These are phyloP conservation scores for Gerris buenoi DNA, from an alignment of 1,140 invertebrate species.

Conservation along the genomic window DNA sequence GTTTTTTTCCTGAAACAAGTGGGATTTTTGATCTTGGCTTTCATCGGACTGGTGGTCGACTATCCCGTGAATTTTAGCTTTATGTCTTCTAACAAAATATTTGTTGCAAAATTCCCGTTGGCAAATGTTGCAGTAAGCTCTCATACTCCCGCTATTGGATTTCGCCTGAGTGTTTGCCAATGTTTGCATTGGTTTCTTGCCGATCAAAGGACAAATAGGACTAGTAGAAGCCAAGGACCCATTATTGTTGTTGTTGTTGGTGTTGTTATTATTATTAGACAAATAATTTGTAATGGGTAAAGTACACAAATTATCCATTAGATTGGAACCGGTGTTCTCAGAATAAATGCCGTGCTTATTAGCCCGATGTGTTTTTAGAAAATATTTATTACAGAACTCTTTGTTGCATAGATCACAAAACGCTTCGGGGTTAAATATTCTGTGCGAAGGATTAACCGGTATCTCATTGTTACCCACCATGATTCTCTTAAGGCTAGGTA, in stretches of 20 bases:
- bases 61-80: conserved; percentile 40
- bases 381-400: conserved; percentile 99
- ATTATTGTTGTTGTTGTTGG: conserved; percentile 2
- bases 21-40: conserved; percentile 15
- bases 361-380: conserved; percentile 91
- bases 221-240: background rate
- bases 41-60: conserved; percentile 21
- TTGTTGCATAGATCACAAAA: conserved; percentile 96
- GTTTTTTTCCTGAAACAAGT: conserved; percentile 6
- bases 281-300: conserved; percentile 18
- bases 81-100: conserved; percentile 50
- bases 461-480: conserved; percentile 14
- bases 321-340: conserved; percentile 35
- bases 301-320: conserved; percentile 14
- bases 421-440: conserved; percentile 85
- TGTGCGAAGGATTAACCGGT: conserved; percentile 14
- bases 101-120: conserved; percentile 59
- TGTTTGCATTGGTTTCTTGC: background rate
- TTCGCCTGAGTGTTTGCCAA: conserved; percentile 20
- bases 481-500: conserved; percentile 14
- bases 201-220: background rate
- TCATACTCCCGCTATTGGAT: conserved; percentile 31
- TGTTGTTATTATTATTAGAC: conserved; percentile 11
- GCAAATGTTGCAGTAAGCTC: conserved; percentile 39
- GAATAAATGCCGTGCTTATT: conserved; percentile 85